Conservation (phyloP, 2,888 invertebrate species). For the Dolichopus griseipennis region DNA sequence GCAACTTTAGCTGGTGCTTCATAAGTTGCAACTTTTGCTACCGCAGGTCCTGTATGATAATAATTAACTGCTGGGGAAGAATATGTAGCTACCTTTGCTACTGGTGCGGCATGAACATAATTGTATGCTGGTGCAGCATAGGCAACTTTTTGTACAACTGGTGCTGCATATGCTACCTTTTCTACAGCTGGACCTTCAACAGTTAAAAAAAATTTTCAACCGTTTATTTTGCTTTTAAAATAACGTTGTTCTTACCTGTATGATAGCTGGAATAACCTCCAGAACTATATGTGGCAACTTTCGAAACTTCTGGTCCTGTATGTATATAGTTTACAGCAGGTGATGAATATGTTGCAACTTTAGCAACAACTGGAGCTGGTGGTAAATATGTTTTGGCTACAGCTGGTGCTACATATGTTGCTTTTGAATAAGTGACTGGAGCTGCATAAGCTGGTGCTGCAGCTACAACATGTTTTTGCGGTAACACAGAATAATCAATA, state of each 20-base stretch:
- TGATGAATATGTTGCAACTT: conserved; percentile 32
- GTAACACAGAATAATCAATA: conserved; percentile 45
- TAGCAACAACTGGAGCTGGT: conserved; percentile 27
- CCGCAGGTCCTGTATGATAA: conserved; percentile 24
- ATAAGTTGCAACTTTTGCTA: conserved; percentile 27
- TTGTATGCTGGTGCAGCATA: conserved; percentile 28
- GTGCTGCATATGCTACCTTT: conserved; percentile 25
- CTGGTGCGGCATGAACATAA: conserved; percentile 12
- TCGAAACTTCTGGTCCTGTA: conserved; percentile 24
- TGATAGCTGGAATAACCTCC: conserved; percentile 13
- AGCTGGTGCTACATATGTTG: conserved; percentile 30
- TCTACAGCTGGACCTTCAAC: conserved; percentile 28
- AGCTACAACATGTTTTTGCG: conserved; percentile 21
- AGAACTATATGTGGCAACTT: conserved; percentile 32
- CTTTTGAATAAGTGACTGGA: conserved; percentile 30
- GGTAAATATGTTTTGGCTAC: conserved; percentile 27
- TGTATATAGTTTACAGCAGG: conserved; percentile 26
- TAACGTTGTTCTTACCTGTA: too few species aligned
- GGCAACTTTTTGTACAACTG: conserved; percentile 24
- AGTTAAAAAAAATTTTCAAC: conserved; percentile 26
- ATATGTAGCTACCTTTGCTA: conserved; percentile 15
- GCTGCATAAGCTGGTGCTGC: conserved; percentile 29
- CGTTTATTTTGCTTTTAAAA: not conserved
- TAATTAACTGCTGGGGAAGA: conserved; percentile 24
- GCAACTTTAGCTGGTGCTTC: conserved; percentile 27